A percentile compares a stretch with the other conserved stretches of the same genome.
Evolutionary conservation across 2,888 invertebrate species (phyloP).

Genomic region (Pandemis corylana): DNA sequence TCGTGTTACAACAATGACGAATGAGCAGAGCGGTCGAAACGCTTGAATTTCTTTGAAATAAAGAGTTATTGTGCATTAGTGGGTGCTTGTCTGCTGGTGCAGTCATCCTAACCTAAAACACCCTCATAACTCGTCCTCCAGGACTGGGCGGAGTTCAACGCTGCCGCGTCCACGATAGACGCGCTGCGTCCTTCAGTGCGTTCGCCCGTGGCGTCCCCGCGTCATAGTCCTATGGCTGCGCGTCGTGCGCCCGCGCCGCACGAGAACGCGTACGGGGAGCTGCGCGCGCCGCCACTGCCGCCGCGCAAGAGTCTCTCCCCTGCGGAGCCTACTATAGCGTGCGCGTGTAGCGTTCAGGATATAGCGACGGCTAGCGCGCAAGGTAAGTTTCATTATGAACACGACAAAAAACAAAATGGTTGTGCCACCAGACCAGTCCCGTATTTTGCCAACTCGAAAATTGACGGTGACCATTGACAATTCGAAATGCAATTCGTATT

Average conservation of each 20-base stretch:
- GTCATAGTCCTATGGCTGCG: slow-evolving; percentile 74
- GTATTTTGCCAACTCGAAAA: too few relatives aligned
- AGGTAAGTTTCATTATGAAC: slow-evolving; percentile 48
- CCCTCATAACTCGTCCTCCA: slow-evolving; percentile 49
- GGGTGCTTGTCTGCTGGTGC: too few relatives aligned
- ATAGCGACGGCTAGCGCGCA: slow-evolving; percentile 66
- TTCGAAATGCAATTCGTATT: too few relatives aligned
- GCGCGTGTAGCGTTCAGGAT: slow-evolving; percentile 76
- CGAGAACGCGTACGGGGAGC: slow-evolving; percentile 78
- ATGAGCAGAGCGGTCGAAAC: too few relatives aligned
- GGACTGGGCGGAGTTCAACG: slow-evolving; percentile 87
- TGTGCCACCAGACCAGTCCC: too few relatives aligned
- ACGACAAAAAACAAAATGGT: too few relatives aligned
- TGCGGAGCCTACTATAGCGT: slow-evolving; percentile 65
- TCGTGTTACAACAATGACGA: too few relatives aligned
- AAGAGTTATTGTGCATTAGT: too few relatives aligned
- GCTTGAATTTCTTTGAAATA: too few relatives aligned
- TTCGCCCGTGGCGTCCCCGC: slow-evolving; percentile 85
- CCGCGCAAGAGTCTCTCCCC: slow-evolving; percentile 85
- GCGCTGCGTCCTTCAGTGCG: slow-evolving; percentile 79
- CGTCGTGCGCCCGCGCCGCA: slow-evolving; percentile 58
- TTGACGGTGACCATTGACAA: too few relatives aligned
- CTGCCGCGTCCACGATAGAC: slow-evolving; percentile 86
- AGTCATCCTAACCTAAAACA: too few relatives aligned
- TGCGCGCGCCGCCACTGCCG: slow-evolving; percentile 81